Base-by-base conservation (phyloP, 2,888 invertebrate genomes). In the Drosophila parthenogenetica region DNA sequence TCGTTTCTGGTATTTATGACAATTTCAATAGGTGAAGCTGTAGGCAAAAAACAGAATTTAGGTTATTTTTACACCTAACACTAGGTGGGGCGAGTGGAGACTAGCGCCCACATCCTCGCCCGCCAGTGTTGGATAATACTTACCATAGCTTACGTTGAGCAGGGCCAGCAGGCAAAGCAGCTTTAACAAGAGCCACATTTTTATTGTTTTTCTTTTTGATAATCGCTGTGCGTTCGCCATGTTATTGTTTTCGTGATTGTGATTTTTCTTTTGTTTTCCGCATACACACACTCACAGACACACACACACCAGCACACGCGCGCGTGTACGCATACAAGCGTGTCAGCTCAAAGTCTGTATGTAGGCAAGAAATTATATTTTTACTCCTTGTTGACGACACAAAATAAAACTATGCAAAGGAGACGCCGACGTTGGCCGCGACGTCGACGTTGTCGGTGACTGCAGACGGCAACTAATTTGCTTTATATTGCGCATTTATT, bases 401-500 rank as follows among this genome's bases (percentile, higher is more conserved):
- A 58, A 75, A 64, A 60, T 59, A 77, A 77, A 78, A 79, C 76
- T 70, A 78, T 64, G 75, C 53, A 62, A 64, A 59, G 77, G 66
- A 67, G 63, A 25, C 37, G 55, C 5, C 43, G 65, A 71, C 60
- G 69, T 46, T 57, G 49, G 42, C 50, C 43, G 35, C 58, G 60
- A 59, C 69, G 55, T n/a, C 54, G 16, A 46, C 59, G 49, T n/a
- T 46, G 37, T 32, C 53, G 69, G 43, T 66, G 64, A 66, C 71
- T 69, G 64, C 77, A 72, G 69, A 76, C 79, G 66, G 63, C 71
- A 69, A 61, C 73, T 73, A 84, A 71, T 82, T 81, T 71, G 73
- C 81, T 58, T 72, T 72, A 69, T 79, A 87, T 84, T 89, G 89
- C 84, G 84, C 89, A 84, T 76, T 84, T 84, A 84, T 83, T 72